phyloP scores from a whole-genome alignment of 2,888 invertebrate species.

The Calliopum simillimum region DNA sequence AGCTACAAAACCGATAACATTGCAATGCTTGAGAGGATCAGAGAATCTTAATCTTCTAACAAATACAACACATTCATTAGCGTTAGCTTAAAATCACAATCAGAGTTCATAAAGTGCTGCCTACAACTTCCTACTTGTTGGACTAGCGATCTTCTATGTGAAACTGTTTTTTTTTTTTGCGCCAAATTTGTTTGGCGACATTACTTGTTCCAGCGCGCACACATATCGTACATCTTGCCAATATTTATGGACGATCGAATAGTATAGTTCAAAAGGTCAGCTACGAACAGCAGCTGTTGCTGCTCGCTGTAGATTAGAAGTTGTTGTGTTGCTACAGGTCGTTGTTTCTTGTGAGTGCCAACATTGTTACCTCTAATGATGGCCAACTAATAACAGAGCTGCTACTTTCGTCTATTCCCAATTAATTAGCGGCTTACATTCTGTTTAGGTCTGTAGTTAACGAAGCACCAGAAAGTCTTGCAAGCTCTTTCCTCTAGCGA shows the following conservation, averaged over 20 bases:
- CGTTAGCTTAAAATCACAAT: too few relatives aligned
- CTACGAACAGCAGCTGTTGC: slow-evolving; percentile 12
- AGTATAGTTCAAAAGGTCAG: slow-evolving; percentile 43
- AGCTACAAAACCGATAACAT: too few relatives aligned
- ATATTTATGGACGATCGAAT: slow-evolving; percentile 41
- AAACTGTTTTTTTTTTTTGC: background rate
- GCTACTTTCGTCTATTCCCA: slow-evolving; percentile 8
- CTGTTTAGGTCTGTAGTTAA: background rate
- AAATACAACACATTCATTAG: too few relatives aligned
- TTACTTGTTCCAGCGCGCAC: slow-evolving; percentile 8
- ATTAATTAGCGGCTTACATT: slow-evolving; percentile 21
- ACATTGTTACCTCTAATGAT: slow-evolving; percentile 4
- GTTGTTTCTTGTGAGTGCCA: background rate
- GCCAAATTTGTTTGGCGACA: slow-evolving; percentile 26
- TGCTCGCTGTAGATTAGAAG: slow-evolving; percentile 6
- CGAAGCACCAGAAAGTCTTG: too few relatives aligned
- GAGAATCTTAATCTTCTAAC: too few relatives aligned
- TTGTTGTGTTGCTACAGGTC: background rate
- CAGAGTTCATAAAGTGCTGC: background rate
- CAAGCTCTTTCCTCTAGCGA: background rate
- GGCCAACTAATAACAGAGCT: slow-evolving; percentile 14
- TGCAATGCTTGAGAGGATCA: too few relatives aligned
- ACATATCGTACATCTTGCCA: slow-evolving; percentile 10
- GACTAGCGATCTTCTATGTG: background rate
- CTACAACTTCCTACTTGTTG: background rate